Conservation (phyloP, 2,113 vertebrate species). For the Numenius arquata region DNA sequence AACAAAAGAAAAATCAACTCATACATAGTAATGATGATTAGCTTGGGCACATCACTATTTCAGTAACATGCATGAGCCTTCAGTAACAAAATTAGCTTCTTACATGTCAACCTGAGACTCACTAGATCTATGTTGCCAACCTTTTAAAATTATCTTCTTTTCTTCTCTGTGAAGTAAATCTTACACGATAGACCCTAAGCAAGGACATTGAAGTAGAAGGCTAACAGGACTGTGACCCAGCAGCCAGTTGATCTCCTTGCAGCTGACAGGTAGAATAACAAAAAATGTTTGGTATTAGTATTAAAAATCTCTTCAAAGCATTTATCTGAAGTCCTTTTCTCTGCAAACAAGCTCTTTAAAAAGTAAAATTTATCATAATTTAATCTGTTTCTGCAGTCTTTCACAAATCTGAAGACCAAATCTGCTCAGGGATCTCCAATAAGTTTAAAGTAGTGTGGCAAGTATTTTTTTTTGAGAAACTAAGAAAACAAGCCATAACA, state of each 20-base stretch:
- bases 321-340: neutral
- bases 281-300: neutral
- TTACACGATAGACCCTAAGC: neutral
- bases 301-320: neutral
- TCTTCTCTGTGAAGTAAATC: neutral
- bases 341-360: neutral
- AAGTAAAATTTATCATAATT: neutral
- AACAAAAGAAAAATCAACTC: neutral
- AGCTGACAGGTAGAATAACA: neutral
- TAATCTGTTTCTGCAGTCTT: neutral
- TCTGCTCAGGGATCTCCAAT: neutral
- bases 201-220: neutral
- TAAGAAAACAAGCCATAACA: neutral
- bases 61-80: neutral
- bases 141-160: neutral
- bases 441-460: neutral
- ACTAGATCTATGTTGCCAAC: neutral
- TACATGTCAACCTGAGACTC: neutral
- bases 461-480: neutral
- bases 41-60: neutral
- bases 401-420: neutral
- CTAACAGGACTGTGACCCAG: neutral
- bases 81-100: neutral
- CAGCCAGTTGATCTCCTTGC: neutral
- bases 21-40: neutral